These are phyloP conservation scores for Rhinopomastus cyanomelas DNA, from an alignment of 2,113 vertebrate genomes.

Conservation along the genomic window DNA sequence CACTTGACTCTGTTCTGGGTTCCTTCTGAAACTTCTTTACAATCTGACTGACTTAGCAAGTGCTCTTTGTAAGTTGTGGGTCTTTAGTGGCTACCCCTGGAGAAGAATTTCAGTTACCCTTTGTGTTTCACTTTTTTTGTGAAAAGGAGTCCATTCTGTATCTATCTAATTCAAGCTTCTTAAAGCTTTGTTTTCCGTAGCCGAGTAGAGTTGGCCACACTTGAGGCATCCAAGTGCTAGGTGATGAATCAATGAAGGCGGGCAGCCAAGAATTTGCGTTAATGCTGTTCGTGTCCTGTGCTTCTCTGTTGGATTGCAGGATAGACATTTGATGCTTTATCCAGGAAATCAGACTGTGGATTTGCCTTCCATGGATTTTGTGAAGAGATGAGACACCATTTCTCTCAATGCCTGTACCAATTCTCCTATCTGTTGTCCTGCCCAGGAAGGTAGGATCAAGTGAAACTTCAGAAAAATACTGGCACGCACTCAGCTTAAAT, in stretches of 20 bases:
- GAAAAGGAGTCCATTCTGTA: neutral
- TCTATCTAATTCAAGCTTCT: neutral
- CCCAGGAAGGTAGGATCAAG: slow-evolving; percentile 84
- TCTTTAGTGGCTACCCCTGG: neutral
- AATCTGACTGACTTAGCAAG: neutral
- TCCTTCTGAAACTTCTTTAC: neutral
- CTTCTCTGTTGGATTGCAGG: slow-evolving; percentile 75
- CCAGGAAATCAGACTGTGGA: slow-evolving; percentile 84
- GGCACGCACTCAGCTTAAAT: neutral
- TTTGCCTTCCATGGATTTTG: slow-evolving; percentile 85
- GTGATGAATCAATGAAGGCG: too few species aligned
- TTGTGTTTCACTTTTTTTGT: too few species aligned
- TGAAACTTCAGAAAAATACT: neutral
- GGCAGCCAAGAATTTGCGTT: too few species aligned
- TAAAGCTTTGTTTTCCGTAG: neutral
- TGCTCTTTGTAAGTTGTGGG: neutral
- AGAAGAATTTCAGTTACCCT: too few species aligned
- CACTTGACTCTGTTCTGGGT: neutral
- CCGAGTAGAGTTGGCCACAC: neutral
- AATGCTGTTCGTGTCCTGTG: neutral
- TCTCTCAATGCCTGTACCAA: slow-evolving; percentile 95
- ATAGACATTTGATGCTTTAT: slow-evolving; percentile 90
- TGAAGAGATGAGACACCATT: slow-evolving; percentile 80
- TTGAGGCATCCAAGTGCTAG: neutral
- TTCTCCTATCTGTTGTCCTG: slow-evolving; percentile 96